Percentiles rank a stretch among this genome's conserved stretches.
phyloP scores from a whole-genome alignment of 1,140 invertebrate genomes.

The Calycopis cecrops region DNA sequence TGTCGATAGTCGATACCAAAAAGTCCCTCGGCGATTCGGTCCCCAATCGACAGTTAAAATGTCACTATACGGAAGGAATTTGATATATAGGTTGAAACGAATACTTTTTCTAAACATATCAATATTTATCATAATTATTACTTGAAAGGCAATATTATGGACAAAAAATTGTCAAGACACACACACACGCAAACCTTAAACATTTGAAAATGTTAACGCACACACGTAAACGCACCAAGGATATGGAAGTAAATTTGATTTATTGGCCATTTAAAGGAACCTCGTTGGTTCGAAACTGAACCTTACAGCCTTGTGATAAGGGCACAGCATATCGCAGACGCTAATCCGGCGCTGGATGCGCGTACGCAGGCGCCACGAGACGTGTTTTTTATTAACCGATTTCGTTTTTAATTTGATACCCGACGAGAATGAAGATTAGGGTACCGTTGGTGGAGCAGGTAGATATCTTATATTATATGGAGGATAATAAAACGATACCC shows the following conservation, averaged over 20 bases:
- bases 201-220: constrained; percentile 27
- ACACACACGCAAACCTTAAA: not conserved
- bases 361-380: constrained; percentile 53
- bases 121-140: constrained; percentile 11
- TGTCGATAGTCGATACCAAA: too few relatives aligned
- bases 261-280: constrained; percentile 34
- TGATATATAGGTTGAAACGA: too few relatives aligned
- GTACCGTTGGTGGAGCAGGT: constrained; percentile 39
- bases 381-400: constrained; percentile 54
- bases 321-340: not conserved
- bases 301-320: constrained; percentile 22
- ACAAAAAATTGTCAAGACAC: constrained; percentile 8
- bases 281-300: constrained; percentile 12
- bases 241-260: constrained; percentile 53
- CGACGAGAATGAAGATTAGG: constrained; percentile 47
- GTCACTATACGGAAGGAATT: too few relatives aligned
- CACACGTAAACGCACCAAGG: constrained; percentile 52
- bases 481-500: constrained; percentile 24
- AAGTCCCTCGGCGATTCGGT: too few relatives aligned
- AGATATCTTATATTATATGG: constrained; percentile 33
- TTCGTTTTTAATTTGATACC: constrained; percentile 63
- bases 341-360: constrained; percentile 19
- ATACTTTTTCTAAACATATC: not conserved
- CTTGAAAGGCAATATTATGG: not conserved
- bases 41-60: too few relatives aligned